phyloP scores from a whole-genome alignment of 2,797 vertebrate genomes.

The Notoglanidium macrostoma region DNA sequence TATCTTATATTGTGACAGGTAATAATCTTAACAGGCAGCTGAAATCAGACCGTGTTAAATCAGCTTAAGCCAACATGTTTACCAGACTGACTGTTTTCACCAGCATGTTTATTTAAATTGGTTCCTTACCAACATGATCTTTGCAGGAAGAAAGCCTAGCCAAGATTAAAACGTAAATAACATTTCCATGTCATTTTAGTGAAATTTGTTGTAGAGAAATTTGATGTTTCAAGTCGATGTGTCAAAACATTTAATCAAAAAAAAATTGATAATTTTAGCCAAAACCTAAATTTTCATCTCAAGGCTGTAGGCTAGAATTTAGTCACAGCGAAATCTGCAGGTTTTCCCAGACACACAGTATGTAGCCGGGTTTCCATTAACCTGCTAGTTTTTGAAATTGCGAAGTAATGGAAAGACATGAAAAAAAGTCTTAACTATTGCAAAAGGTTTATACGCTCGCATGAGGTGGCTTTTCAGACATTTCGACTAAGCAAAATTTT shows the following conservation, averaged over 20 bases:
- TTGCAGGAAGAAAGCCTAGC: not conserved
- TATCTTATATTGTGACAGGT: not conserved
- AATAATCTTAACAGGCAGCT: not conserved
- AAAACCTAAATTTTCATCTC: not conserved
- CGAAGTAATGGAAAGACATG: no score
- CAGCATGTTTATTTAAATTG: not conserved
- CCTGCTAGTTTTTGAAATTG: no score
- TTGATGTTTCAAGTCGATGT: not conserved
- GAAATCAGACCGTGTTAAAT: not conserved
- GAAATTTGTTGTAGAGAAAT: not conserved
- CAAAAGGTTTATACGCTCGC: no score
- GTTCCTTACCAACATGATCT: not conserved
- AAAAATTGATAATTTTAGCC: not conserved
- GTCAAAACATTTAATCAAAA: not conserved
- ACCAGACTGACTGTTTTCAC: not conserved
- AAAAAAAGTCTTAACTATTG: no score
- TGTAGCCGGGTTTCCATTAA: not conserved
- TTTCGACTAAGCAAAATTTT: no score
- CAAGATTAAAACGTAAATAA: constrained; percentile 2
- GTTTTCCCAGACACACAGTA: not conserved
- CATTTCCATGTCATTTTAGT: not conserved
- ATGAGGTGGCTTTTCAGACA: no score
- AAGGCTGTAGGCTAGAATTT: not conserved
- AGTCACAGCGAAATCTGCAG: not conserved
- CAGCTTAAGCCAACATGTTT: not conserved